Base-by-base conservation (phyloP, 2,113 vertebrate genomes). In the Nettapus auritus region DNA sequence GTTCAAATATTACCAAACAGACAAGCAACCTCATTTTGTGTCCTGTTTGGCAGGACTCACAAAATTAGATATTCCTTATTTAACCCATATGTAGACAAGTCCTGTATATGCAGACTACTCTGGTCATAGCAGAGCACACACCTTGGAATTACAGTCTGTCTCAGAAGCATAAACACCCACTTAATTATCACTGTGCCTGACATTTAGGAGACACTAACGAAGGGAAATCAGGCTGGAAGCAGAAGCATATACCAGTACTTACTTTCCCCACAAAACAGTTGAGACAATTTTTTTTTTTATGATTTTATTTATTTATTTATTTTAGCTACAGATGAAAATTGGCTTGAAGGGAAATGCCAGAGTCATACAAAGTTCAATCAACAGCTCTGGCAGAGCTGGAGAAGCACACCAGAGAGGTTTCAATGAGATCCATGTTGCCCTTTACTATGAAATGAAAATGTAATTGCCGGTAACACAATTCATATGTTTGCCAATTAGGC, bases 191-290 rank as follows among this genome's bases (percentile, higher is more conserved):
- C 29, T 44, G 23, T 82, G 40, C 34, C 42, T 89, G 46, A 29
- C 73, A 83, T 59, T 84, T 63, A 48, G 46, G n/a, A 82, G 70
- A 79, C 38, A 21, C 11, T 88, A 75, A 89, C 76, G 40, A 79
- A 59, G 25, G 52, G 53, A 94, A 82, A 75, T 29, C 52, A 29
- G 55, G 12, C 42, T 89, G 63, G 63, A 91, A 46, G 33, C 36
- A 36, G 59, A 63, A 88, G 70, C 66, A 64, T 80, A 52, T 89
- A 48, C 19, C 28, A 55, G 64, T 74, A 40, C 29, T 62, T 77
- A 31, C 31, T 90, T 77, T 91, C 82, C 67, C 62, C 78, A 78
- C 48, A 92, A 85, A 96, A 93, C 36, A 29, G 33, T 83, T 91
- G 50, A 94, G 76, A 70, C 50, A 2, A 18, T 44, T 11, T 21